Conservation (phyloP, 2,113 vertebrate genomes). For the Ptychochromis oligacanthus region DNA sequence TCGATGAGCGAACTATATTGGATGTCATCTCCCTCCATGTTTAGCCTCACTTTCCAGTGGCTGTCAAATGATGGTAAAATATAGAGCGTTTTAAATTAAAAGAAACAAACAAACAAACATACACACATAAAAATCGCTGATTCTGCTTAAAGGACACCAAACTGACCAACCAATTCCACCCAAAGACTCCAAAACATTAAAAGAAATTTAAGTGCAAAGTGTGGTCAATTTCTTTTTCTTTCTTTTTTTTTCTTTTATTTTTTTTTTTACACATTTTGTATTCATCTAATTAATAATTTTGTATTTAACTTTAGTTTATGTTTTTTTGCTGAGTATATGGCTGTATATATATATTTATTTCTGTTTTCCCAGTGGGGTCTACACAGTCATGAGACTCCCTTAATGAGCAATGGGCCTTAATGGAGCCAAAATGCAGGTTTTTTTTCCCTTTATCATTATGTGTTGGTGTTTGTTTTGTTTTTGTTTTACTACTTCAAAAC, state of each 20-base stretch:
- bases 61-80: background rate
- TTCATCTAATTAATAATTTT: conserved; percentile 4
- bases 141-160: background rate
- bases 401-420: conserved; percentile 53
- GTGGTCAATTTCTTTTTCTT: background rate
- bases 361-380: conserved; percentile 17
- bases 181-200: background rate
- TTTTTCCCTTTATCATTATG: conserved; percentile 29
- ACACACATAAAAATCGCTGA: background rate
- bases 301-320: conserved; percentile 14
- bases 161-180: background rate
- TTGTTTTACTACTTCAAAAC: conserved; percentile 5
- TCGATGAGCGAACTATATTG: background rate
- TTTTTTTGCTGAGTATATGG: conserved; percentile 2
- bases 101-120: background rate
- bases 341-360: background rate
- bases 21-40: background rate
- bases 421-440: conserved; percentile 34
- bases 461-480: conserved; percentile 37
- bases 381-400: conserved; percentile 24
- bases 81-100: background rate
- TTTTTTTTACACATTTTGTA: background rate
- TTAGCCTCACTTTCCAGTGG: background rate
- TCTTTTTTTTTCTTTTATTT: background rate
- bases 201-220: conserved; percentile 9